Percentiles rank a stretch among this genome's conserved stretches.
Evolutionary conservation across 2,113 vertebrate species (phyloP).

Genomic region (Phyllostomus discolor): DNA sequence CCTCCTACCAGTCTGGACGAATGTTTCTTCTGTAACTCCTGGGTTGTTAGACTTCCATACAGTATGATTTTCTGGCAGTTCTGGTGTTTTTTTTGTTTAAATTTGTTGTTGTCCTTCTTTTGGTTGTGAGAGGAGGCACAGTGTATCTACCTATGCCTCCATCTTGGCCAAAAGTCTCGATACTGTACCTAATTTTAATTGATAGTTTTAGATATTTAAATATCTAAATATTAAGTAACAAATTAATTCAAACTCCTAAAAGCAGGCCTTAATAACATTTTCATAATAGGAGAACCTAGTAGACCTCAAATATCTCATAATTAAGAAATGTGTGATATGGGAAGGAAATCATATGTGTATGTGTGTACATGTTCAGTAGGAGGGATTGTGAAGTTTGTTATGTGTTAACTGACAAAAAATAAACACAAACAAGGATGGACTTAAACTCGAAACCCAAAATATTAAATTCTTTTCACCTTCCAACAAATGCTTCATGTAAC

Average conservation of each 20-base stretch:
- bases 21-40: no score
- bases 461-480: neutral
- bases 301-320: neutral
- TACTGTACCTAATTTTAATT: neutral
- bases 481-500: neutral
- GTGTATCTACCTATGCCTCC: no score
- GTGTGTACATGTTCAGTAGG: neutral
- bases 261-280: neutral
- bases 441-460: neutral
- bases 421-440: neutral
- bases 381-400: neutral
- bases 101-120: no score
- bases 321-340: neutral
- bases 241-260: neutral
- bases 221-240: neutral
- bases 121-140: no score
- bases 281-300: neutral
- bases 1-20: no score
- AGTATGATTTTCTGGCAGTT: no score
- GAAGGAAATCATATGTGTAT: neutral
- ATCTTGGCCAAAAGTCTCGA: neutral
- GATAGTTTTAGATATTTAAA: neutral
- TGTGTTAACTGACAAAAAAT: neutral
- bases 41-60: no score
- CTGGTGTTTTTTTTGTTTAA: no score